phyloP scores from a whole-genome alignment of 2,113 vertebrate species.

The Eurypyga helias region DNA sequence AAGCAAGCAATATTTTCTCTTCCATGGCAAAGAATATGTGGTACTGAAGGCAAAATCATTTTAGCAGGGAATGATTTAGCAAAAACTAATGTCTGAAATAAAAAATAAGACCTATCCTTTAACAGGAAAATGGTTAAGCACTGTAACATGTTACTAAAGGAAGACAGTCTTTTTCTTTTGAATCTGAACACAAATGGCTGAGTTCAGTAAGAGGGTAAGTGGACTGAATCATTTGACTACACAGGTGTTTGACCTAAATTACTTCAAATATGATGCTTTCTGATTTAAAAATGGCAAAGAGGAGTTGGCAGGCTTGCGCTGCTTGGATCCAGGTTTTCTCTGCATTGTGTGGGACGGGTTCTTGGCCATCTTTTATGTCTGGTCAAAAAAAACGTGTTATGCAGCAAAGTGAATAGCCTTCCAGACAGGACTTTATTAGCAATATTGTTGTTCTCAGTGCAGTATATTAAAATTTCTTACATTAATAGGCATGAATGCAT shows the following conservation, averaged over 20 bases:
- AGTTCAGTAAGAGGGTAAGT: neutral
- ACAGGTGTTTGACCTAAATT: neutral
- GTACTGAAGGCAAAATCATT: neutral
- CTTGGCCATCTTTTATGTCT: neutral
- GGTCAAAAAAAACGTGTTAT: fast-evolving
- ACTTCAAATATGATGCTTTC: neutral
- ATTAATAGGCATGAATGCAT: neutral
- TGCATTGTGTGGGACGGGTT: neutral
- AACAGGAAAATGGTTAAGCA: neutral
- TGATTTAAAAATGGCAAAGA: neutral
- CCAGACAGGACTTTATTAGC: neutral
- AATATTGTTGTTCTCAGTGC: neutral
- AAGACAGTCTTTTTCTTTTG: neutral
- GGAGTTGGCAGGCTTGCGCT: fast-evolving
- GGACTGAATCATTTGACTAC: neutral
- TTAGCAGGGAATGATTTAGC: neutral
- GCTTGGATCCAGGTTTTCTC: neutral
- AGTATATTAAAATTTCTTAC: neutral
- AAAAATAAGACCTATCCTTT: neutral
- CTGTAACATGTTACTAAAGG: neutral
- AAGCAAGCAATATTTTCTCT: neutral
- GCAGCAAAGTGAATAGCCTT: neutral
- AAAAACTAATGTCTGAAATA: neutral
- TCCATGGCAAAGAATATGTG: neutral
- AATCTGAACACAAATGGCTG: neutral